A percentile compares a stretch with the other conserved stretches of the same genome.
These are phyloP conservation scores for Furnarius figulus DNA, from an alignment of 2,113 vertebrate species.

Conservation along the genomic window DNA sequence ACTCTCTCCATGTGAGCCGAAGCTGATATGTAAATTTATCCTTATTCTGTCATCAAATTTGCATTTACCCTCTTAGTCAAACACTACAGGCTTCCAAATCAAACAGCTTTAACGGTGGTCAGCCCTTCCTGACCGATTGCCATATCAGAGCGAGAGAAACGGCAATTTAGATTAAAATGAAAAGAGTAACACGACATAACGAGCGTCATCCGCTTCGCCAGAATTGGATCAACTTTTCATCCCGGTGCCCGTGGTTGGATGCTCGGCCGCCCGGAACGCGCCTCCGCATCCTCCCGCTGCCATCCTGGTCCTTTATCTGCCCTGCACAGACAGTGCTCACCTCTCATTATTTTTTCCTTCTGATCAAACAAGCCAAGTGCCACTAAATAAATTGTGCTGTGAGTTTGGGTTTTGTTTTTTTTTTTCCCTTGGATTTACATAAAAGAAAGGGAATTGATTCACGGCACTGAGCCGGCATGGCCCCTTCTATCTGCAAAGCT, in stretches of 20 bases:
- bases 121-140: constrained; percentile 94
- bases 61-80: constrained; percentile 99
- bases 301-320: constrained; percentile 90
- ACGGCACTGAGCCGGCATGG: not conserved
- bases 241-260: constrained; percentile 85
- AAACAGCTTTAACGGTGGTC: constrained; percentile 99
- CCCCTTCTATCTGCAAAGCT: not conserved
- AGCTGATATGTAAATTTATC: constrained; percentile 99
- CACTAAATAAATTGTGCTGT: constrained; percentile 71
- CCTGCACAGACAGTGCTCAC: constrained; percentile 82
- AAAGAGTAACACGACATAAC: constrained; percentile 81
- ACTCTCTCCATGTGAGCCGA: constrained; percentile 95
- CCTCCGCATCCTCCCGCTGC: constrained; percentile 76
- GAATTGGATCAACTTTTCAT: constrained; percentile 94
- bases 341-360: constrained; percentile 78
- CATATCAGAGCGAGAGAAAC: constrained; percentile 88
- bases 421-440: not conserved
- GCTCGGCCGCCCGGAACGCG: constrained; percentile 85
- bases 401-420: not conserved
- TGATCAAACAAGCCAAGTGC: constrained; percentile 91
- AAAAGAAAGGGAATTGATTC: constrained; percentile 7
- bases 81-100: constrained; percentile 97
- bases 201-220: constrained; percentile 82
- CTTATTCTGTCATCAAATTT: constrained; percentile 99
- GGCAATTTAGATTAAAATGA: constrained; percentile 95